Evolutionary conservation across 2,888 invertebrate genomes (phyloP), one percentile per base, ranked within the genome.

Genomic region (Fragum sueziense): DNA sequence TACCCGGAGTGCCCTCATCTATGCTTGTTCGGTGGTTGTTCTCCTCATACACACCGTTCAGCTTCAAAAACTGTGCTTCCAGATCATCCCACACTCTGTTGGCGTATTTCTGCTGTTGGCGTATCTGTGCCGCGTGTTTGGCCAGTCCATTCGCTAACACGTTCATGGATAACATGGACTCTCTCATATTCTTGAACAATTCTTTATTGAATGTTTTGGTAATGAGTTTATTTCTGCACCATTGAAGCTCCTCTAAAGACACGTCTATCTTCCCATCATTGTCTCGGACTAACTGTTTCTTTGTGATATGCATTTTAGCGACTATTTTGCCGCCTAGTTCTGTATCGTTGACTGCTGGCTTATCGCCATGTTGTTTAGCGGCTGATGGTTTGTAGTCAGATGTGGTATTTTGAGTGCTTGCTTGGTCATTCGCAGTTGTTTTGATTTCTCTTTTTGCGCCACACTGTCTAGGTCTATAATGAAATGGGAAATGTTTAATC

Each of bases 111-210:
- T 65, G 65, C 27, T 65, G 65, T 25, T 65, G 34, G 22, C 65
- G 37, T 20, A 65, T 27, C 41, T 65, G 37, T 7, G 65, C 41
- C 14, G 25, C 41, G 17, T 65, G 65, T 27, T 65, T 25, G 7
- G 34, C 41, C 14, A 73, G 27, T 31, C 73, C 73, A 33, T 51
- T 65, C 6, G 65, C 51, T 52, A 73, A 34, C 22, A 52, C 52
- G 22, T 14, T 54, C 1, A 73, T 54, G 7, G 52, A 51, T 4
- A 51, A 25, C 14, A 73, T 52, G 9, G 73, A 73, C 14, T 73
- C 54, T 29, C 54, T 73, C 73, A 73, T 73, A 54, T 71, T 59
- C 4, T 29, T n/a, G 17, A 61, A 27, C 20, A 59, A 27, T n/a
- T 57, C 57, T 25, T 41, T 34, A n/a, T 71, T 71, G 3, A 61